Base-by-base conservation (phyloP, 1,140 invertebrate genomes). In the Rhizoglyphus robini region DNA sequence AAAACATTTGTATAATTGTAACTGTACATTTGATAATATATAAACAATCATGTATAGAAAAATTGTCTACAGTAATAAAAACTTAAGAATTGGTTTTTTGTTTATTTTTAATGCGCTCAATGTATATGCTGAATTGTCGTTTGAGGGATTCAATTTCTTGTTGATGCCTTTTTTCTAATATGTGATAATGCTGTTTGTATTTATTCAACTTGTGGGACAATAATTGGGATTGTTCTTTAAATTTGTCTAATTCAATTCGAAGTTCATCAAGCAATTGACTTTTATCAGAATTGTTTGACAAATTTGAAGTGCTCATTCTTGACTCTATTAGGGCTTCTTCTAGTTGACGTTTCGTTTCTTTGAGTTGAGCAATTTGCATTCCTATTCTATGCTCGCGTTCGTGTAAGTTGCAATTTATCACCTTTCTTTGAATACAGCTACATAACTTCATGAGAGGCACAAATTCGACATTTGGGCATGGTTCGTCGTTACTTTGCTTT, bases 271-370 rank as follows among this genome's bases (percentile, higher is more conserved):
- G n/a, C 27, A 60, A 27, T 11, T 60, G 15, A 30, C 58, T 32
- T 60, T 29, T 15, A n/a, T 27, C 27, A 11, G 58, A 60, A 29
- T 13, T 38, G 27, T 29, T 60, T 34, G 58, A 60, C 51, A 18
- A 41, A 60, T 29, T 60, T 2, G 58, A 60, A 20, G 13, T 32
- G 27, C 32, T 13, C 58, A 60, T 32, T 2, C n/a, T 13, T 2
- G 58, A 41, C 29, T 60, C 58, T 3, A 38, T 18, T 8, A 60
- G 13, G n/a, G 25, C 25, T 27, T 60, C 27, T 27, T 60, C 58
- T 23, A 60, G 29, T 60, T 60, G 58, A 27, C 25, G 58, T 15
- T 60, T 60, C 2, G 58, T 8, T n/a, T 60, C 38, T 23, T 32
- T 13, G 8, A 60, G 13, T 3, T 27, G 58, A 32, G n/a, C 27